Base-by-base conservation (phyloP, 2,113 vertebrate genomes). In the Phoenicopterus ruber region DNA sequence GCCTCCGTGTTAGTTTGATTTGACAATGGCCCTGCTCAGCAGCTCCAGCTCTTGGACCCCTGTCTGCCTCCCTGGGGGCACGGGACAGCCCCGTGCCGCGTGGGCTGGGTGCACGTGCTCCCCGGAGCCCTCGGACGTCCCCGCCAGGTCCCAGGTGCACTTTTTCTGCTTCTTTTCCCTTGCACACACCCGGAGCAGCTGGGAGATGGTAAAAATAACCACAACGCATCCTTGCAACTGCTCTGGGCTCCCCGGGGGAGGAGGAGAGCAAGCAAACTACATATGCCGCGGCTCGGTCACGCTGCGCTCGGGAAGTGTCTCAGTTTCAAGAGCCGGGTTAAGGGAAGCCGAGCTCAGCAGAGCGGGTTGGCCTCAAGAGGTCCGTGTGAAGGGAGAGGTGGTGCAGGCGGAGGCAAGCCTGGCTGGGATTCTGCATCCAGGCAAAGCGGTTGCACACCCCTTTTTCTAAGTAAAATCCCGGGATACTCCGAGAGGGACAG, bases 161-260 rank as follows among this genome's bases (percentile, higher is more conserved):
- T 89, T 94, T 44, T 96, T 87, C 96, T 17, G 2, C 69, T 28
- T 91, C 82, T 90, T 78, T 92, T 79, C 82, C 88, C 47, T 82
- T 22, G 24, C 61, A 63, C 26, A 42, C 26, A n/a, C 50, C 44
- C 20, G 0, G 52, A 95, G 58, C 58, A 94, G 78, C 82, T 2
- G 26, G 82, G 62, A 88, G 71, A 76, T 4, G 55, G 47, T 92
- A 96, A 96, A 96, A 93, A 96, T 95, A 93, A 52, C 74, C 7
- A 9, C 1, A 34, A 15, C 52, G 71, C 65, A 28, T 85, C 86
- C 49, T 32, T 31, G 36, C 29, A 61, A 70, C 34, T 16, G 26
- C 63, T 22, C 9, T 0, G 9, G 73, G 90, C 63, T 86, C 65
- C 90, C 44, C 0, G 1, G 46, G 85, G 94, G 82, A 93, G 58